Percentiles rank a stretch among this genome's conserved stretches.
Evolutionary conservation across 2,797 vertebrate species (phyloP).

Genomic region (Rousettus madagascariensis): DNA sequence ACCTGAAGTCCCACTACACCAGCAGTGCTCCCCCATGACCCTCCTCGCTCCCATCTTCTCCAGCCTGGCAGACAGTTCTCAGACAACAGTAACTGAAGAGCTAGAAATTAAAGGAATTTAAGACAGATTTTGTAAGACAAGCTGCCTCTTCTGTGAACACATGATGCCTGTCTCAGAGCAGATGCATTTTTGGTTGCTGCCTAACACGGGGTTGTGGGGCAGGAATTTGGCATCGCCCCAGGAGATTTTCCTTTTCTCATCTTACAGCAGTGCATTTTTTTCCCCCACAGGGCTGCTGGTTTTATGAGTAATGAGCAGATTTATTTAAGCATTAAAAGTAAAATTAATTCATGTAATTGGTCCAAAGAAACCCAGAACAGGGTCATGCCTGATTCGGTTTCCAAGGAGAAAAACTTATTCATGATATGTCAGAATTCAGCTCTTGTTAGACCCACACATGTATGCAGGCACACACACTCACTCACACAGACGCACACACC

Average conservation of each 20-base stretch:
- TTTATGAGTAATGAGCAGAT: constrained; percentile 54
- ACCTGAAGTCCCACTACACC: background rate
- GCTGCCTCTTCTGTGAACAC: background rate
- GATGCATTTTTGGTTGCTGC: background rate
- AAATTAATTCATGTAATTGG: constrained; percentile 60
- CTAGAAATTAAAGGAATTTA: background rate
- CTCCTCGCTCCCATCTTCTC: background rate
- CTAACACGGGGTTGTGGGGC: background rate
- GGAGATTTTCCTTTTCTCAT: constrained; percentile 31
- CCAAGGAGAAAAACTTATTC: constrained; percentile 55
- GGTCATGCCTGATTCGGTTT: constrained; percentile 44
- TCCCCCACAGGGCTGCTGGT: background rate
- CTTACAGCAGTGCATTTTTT: background rate
- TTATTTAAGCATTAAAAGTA: constrained; percentile 60
- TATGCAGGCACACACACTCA: background rate
- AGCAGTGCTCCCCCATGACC: background rate
- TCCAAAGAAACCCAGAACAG: constrained; percentile 51
- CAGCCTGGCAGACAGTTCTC: background rate
- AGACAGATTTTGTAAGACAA: background rate
- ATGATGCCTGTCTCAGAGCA: background rate
- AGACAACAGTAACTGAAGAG: background rate
- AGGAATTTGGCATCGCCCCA: background rate
- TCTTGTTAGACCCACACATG: constrained; percentile 56
- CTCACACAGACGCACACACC: background rate
- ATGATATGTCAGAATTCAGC: constrained; percentile 63